Conservation (phyloP, 2,113 vertebrate species). For the Muscicapa adusta region DNA sequence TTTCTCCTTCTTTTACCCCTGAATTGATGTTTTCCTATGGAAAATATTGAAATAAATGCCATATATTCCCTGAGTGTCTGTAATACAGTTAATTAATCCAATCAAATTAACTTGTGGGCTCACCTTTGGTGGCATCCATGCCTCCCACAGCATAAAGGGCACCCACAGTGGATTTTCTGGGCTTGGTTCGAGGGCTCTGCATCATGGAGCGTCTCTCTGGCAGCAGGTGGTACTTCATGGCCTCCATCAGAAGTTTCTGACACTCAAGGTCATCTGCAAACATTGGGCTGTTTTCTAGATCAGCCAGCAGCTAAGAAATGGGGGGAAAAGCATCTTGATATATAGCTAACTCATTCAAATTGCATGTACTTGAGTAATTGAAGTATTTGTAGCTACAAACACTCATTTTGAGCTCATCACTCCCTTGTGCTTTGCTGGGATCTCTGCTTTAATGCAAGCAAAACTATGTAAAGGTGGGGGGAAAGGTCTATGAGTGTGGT, state of each 20-base stretch:
- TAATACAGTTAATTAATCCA: neutral
- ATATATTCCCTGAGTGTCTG: fast-evolving
- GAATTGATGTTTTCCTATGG: neutral
- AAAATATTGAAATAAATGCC: neutral
- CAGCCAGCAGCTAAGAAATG: constrained; percentile 84
- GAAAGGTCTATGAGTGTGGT: neutral
- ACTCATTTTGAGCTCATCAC: neutral
- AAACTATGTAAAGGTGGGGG: neutral
- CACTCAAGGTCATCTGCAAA: constrained; percentile 92
- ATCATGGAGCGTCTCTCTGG: constrained; percentile 92
- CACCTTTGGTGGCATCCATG: constrained; percentile 94
- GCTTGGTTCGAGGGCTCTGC: constrained; percentile 94
- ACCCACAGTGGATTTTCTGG: constrained; percentile 96
- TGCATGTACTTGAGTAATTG: neutral
- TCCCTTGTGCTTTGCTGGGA: neutral
- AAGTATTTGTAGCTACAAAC: neutral
- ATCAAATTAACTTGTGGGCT: neutral
- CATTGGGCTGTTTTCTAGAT: constrained; percentile 94
- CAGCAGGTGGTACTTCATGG: constrained; percentile 97
- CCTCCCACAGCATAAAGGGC: constrained; percentile 94
- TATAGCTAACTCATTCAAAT: neutral
- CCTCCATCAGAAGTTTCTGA: constrained; percentile 96
- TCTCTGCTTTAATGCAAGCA: neutral
- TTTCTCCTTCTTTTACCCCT: neutral
- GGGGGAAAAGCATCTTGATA: neutral